A percentile compares a stretch with the other conserved stretches of the same genome.
Evolutionary conservation across 2,797 vertebrate species (phyloP).

Genomic region (Hyperoplus immaculatus): DNA sequence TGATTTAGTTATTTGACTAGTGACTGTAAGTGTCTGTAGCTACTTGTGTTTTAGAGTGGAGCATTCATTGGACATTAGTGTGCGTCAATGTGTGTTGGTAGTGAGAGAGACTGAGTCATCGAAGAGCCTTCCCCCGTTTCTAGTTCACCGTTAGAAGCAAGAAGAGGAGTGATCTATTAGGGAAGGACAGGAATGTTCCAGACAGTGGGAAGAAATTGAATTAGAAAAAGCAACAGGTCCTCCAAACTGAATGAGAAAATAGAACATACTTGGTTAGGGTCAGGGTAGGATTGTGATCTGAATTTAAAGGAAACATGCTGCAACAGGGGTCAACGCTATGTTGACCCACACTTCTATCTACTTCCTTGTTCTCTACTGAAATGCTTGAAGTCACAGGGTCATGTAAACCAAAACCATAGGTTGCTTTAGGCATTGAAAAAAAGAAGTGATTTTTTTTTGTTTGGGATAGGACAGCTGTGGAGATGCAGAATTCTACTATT

Average conservation of each 20-base stretch:
- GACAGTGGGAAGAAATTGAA: background rate
- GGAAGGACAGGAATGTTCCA: background rate
- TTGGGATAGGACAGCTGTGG: background rate
- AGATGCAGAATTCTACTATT: background rate
- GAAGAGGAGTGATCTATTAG: background rate
- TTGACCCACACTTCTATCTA: background rate
- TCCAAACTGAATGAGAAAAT: background rate
- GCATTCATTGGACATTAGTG: slow-evolving; percentile 19
- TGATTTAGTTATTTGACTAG: slow-evolving; percentile 9
- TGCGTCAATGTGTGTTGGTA: slow-evolving; percentile 23
- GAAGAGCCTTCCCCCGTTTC: slow-evolving; percentile 19
- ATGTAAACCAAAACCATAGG: background rate
- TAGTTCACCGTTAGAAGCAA: too few species aligned
- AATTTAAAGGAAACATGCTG: background rate
- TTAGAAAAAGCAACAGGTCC: background rate
- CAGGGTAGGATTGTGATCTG: too few species aligned
- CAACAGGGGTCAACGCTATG: background rate
- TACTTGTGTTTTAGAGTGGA: slow-evolving; percentile 21
- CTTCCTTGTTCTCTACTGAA: background rate
- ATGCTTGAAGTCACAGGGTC: background rate
- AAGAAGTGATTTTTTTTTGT: background rate
- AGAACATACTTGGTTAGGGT: too few species aligned
- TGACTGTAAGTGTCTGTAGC: slow-evolving; percentile 15
- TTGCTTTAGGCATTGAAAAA: background rate
- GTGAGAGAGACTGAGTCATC: slow-evolving; percentile 53